Conservation (phyloP, 2,797 vertebrate species). For the Pangasius djambal region DNA sequence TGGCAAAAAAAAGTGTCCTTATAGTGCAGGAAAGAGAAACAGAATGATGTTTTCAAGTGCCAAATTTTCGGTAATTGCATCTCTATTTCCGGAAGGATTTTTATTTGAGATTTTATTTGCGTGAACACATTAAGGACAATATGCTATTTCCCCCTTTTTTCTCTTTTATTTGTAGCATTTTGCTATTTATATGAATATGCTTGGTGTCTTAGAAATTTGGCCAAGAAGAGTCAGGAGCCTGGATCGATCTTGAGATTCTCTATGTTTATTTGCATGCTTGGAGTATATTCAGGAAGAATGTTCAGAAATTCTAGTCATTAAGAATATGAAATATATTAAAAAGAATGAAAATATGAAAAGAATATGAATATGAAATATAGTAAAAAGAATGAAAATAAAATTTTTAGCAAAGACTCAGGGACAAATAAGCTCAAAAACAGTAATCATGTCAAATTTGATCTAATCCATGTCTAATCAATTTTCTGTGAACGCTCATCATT, state of each 20-base stretch:
- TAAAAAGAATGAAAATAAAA: neutral
- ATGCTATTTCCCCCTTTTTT: neutral
- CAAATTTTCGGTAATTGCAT: conserved; percentile 8
- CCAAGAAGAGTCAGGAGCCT: neutral
- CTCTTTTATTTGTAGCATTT: neutral
- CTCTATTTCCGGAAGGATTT: conserved; percentile 21
- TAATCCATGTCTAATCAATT: neutral
- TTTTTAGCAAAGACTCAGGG: neutral
- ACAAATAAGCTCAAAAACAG: neutral
- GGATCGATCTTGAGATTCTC: neutral
- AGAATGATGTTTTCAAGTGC: neutral
- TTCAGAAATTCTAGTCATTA: neutral
- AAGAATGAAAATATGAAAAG: no score
- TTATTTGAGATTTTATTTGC: conserved; percentile 20
- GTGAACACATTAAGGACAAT: neutral
- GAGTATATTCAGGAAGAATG: neutral
- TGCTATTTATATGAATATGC: neutral
- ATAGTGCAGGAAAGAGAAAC: neutral
- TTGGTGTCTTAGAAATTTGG: neutral
- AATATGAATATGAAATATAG: neutral
- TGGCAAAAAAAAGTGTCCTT: conserved; percentile 7
- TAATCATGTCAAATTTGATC: neutral
- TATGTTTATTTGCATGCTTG: neutral
- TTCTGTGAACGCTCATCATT: neutral
- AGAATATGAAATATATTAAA: neutral